Evolutionary conservation across 2,113 vertebrate genomes (phyloP), one percentile per base, ranked within the genome.

Genomic region (Aphyosemion australe): DNA sequence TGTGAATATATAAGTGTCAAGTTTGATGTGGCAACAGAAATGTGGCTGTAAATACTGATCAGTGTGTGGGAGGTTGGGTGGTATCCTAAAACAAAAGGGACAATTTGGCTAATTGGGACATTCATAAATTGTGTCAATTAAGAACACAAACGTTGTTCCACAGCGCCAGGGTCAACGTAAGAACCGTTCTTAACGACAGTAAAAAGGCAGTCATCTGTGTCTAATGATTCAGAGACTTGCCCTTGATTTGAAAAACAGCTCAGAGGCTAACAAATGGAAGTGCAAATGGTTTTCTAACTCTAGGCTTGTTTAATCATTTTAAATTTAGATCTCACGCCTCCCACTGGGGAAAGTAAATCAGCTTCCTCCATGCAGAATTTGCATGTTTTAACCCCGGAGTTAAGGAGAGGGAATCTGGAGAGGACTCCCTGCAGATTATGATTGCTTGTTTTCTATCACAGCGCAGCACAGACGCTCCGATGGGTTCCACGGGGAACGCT

Each of bases 241-340:
- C 87, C 87, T 85, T 88, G 79, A 85, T 88, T 84, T 75, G 69
- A 85, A 60, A 26, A 91, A 80, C 68, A 81, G 82, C 83, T 86
- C 72, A 70, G 74, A 81, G 84, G 84, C 82, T 72, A 76, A 82
- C 70, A 83, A 88, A 85, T 67, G 75, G 58, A 86, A 83, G 73
- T 65, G 80, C 78, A 86, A 85, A 87, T 80, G 65, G 85, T 84
- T 81, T 83, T 81, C 68, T 84, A 82, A 85, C 88, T 87, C 74
- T 45, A 77, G 86, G 89, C 86, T 70, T 66, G 50, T 87, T 83
- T 87, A 78, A 89, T 91, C 76, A 85, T 81, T 88, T 88, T 74
- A 83, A 83, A 88, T 91, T 89, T 89, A 86, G 86, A 89, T 88
- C 84, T 87, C 70, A 76, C 52, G 49, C 78, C 86, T 88, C 80